Evolutionary conservation across 2,888 invertebrate species (phyloP), one percentile per base, ranked within the genome.

Genomic region (Caenorhabditis uteleia): DNA sequence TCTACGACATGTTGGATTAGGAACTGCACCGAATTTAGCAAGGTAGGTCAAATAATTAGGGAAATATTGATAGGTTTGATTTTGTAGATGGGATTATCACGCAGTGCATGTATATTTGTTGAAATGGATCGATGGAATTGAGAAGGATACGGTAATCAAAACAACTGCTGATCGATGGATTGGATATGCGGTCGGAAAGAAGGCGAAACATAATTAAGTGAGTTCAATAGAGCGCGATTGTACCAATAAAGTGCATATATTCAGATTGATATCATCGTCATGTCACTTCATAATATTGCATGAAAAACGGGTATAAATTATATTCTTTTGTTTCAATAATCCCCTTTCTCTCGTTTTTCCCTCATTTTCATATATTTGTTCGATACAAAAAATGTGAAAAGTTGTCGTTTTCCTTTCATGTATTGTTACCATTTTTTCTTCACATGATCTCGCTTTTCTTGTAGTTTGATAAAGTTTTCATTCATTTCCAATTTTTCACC

Each of bases 21-120:
- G 68, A 4, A 91, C 91, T 20, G 90, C 91, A 0, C 87, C 87
- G 2, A 98, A 98, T 85, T 87, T 95, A 65, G 98, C 98, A 0
- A 87, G 98, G 55, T 69, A 36, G n/a, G n/a, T 2, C 34, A 34
- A 23, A 20, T 21, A 20, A 46, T 21, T 38, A 5, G 20, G 16
- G 3, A 38, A 8, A 7, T 16, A 20, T 50, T 40, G 6, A 18
- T 29, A 6, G 14, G 45, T 46, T 6, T 29, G 2, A 10, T 18
- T 39, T 34, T 64, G 47, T 29, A 68, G 77, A 55, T 95, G 97
- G 94, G 98, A 98, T 84, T 98, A 98, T 85, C 98, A 98, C 85
- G 92, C 94, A 0, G 95, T 95, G 0, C 98, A 99, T 84, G 91
- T 98, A 23, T 95, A 95, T 86, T 95, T 98, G 83, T 80, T 88